Evolutionary conservation across 2,888 invertebrate genomes (phyloP).

Genomic region (Lasioglossum lativentre): DNA sequence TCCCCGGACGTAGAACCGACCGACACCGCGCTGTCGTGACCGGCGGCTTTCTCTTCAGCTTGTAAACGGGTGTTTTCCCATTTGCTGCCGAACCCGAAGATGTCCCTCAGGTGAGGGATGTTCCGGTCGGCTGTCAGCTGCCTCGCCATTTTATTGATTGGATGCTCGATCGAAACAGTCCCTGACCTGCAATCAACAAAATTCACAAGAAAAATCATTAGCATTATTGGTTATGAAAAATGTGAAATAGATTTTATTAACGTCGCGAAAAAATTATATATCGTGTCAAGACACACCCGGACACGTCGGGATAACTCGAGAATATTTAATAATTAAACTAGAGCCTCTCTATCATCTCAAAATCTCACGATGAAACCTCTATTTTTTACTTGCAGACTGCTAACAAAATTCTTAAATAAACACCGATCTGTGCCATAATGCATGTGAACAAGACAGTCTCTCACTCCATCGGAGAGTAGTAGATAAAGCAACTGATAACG

Average conservation of each 20-base stretch:
- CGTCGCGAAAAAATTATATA: too few relatives aligned
- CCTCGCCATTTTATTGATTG: slow-evolving; percentile 73
- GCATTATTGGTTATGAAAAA: too few relatives aligned
- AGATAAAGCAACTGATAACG: background rate
- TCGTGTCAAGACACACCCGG: too few relatives aligned
- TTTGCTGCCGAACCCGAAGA: slow-evolving; percentile 88
- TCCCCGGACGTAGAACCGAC: slow-evolving; percentile 84
- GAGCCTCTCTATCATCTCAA: too few relatives aligned
- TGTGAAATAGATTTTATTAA: too few relatives aligned
- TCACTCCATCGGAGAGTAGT: background rate
- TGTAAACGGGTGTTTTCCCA: slow-evolving; percentile 80
- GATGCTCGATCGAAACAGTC: background rate
- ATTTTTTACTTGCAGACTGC: background rate
- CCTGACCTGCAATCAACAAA: background rate
- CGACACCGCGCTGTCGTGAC: slow-evolving; percentile 83
- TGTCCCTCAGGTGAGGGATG: slow-evolving; percentile 91
- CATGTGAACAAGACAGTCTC: background rate
- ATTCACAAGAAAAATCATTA: background rate
- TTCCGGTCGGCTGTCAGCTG: slow-evolving; percentile 89
- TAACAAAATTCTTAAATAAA: background rate
- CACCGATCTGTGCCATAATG: background rate
- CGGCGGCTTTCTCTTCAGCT: slow-evolving; percentile 81
- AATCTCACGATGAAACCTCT: too few relatives aligned
- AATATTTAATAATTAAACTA: too few relatives aligned
- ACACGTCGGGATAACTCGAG: too few relatives aligned